Conservation (phyloP, 2,113 vertebrate species). For the Anhinga rufa region DNA sequence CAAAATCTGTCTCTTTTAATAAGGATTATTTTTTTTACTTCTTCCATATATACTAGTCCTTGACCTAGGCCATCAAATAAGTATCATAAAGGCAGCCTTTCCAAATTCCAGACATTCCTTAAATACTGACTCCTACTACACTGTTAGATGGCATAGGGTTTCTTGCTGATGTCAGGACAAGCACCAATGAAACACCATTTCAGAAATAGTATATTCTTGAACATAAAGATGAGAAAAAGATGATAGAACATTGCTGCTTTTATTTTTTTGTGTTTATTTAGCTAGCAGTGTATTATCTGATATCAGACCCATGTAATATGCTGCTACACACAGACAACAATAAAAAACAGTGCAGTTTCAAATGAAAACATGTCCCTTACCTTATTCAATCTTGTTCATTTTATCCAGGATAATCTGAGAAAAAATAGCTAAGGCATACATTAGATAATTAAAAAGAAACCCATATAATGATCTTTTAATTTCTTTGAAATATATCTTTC, state of each 20-base stretch:
- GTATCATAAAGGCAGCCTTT: background rate
- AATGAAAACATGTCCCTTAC: background rate
- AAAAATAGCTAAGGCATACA: background rate
- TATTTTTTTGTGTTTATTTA: background rate
- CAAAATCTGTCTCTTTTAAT: background rate
- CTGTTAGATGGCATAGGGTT: background rate
- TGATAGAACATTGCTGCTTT: background rate
- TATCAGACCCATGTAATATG: background rate
- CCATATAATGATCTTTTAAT: background rate
- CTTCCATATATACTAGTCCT: background rate
- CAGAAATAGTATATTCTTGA: background rate
- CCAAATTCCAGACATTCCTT: background rate
- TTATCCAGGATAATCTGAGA: background rate
- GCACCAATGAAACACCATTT: fast-evolving
- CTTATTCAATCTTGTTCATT: background rate
- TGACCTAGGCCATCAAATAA: background rate
- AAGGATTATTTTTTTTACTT: background rate
- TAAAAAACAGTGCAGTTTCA: background rate
- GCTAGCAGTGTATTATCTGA: background rate
- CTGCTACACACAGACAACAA: background rate
- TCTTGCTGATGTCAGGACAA: background rate
- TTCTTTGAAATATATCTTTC: background rate
- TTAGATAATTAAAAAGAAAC: background rate
- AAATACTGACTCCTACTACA: background rate
- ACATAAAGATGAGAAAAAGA: background rate